Base-by-base conservation (phyloP, 92 coral and sea anemone species). In the Phenganax marumi region DNA sequence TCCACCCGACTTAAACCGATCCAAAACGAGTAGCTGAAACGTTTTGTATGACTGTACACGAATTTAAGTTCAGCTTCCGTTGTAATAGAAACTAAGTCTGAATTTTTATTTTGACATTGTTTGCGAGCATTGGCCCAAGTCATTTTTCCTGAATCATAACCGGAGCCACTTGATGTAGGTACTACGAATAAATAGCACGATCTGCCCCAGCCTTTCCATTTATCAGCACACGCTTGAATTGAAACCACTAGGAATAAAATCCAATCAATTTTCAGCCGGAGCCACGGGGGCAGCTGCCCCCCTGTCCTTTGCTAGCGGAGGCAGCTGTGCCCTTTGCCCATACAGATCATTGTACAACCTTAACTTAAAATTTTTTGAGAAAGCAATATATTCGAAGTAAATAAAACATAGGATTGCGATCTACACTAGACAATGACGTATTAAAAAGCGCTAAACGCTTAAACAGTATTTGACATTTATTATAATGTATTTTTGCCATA, bases 101-200 rank as follows among this genome's bases (percentile, higher is more conserved):
- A 25, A 64, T 46, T 25, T 64, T 64, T 64, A 33, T 7, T 17
- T 64, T 11, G 12, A 46, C 70, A 64, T 9, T 64, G 25, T 19
- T 33, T 22, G 19, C 70, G 70, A 24, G 70, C 70, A 7, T 21
- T 25, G 1, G 12, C 8, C 70, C 70, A 64, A 64, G 23, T 24
- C 26, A 12, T 21, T 24, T 25, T 7, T 24, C 26, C 70, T 19
- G 43, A 46, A 0, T 14, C 70, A 19, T 25, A 58, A 14, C 14
- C 21, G 19, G 65, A 58, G 21, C 65, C 65, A 18, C 43, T 33
- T 33, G 43, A 33, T 33, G 19, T 18, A 9, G 65, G 65, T 58
- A n/a, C 14, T 3, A 64, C 70, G 47, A 64, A 64, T 14, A 33
- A 66, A 66, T 66, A 66, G 9, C 72, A 66, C 25, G 72, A 66